phyloP scores from a whole-genome alignment of 2,888 invertebrate species.

The Rhagonycha lutea region DNA sequence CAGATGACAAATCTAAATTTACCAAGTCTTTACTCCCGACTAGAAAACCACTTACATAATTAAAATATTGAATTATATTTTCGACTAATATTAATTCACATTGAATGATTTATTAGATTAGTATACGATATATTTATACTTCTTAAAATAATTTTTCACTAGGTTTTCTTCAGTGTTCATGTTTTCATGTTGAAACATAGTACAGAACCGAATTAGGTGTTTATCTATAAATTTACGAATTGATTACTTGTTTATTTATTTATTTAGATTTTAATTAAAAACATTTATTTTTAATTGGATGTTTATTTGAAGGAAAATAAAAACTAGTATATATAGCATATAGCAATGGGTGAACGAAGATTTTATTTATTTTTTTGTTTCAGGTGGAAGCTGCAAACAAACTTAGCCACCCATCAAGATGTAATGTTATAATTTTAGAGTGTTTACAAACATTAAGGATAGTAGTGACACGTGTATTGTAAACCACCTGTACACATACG shows the following conservation, averaged over 20 bases:
- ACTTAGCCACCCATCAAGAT: conserved; percentile 1
- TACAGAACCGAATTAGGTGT: background rate
- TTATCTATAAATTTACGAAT: background rate
- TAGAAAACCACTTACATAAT: no score
- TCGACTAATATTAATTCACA: background rate
- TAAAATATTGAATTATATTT: no score
- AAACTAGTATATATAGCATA: no score
- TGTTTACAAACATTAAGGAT: background rate
- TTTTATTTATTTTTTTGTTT: background rate
- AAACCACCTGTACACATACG: conserved; percentile 7
- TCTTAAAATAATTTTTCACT: background rate
- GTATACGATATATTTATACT: background rate
- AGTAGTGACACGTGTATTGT: background rate
- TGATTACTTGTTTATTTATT: background rate
- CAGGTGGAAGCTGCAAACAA: background rate
- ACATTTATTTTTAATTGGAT: background rate
- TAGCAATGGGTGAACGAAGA: background rate
- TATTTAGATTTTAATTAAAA: background rate
- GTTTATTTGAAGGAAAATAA: background rate
- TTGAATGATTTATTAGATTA: background rate
- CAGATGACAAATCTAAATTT: no score
- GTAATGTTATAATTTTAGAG: background rate
- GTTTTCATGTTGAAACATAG: background rate
- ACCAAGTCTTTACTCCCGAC: no score
- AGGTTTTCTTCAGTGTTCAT: background rate